Base-by-base conservation (phyloP, 2,888 invertebrate species). In the Cenopis cana region DNA sequence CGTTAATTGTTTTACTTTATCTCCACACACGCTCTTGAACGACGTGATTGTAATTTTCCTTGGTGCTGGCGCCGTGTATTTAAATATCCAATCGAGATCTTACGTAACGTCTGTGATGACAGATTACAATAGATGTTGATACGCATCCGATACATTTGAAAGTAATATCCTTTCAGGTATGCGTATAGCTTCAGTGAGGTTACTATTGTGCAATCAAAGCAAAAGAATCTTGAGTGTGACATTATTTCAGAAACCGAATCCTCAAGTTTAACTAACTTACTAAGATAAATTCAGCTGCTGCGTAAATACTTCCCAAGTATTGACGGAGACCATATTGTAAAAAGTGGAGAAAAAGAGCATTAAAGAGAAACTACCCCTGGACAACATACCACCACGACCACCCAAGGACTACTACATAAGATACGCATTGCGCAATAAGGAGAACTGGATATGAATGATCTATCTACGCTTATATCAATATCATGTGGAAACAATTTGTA, bases 21-120 rank as follows among this genome's bases (percentile, higher is more conserved):
- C 68, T 46, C 24, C 46, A 46, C n/a, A 24, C 17, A 46, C 60
- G 60, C 24, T 60, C 60, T 46, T 46, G 8, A 46, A 46, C 33
- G 29, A 33, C 33, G 59, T 52, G 59, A 59, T 60, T 46, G 70
- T 66, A 69, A 66, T 70, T 70, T 66, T 65, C 70, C 54, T 66
- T 46, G 29, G 57, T 18, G 65, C 69, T 33, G 70, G 70, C 70
- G 70, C 60, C 70, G 59, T 36, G 59, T 65, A 70, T 70, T 65
- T 66, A 59, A 70, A 66, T 69, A 65, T 36, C 59, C 64, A 46
- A 60, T 65, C 64, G 38, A 69, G 57, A 64, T 57, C 46, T 70
- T 70, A 41, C 70, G 70, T 60, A 70, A 70, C 52, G 64, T 46
- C 38, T 55, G 56, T 50, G 54, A 56, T 57, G 50, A 52, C 36